phyloP scores from a whole-genome alignment of 1,140 invertebrate species.

The Brachionus plicatilis region DNA sequence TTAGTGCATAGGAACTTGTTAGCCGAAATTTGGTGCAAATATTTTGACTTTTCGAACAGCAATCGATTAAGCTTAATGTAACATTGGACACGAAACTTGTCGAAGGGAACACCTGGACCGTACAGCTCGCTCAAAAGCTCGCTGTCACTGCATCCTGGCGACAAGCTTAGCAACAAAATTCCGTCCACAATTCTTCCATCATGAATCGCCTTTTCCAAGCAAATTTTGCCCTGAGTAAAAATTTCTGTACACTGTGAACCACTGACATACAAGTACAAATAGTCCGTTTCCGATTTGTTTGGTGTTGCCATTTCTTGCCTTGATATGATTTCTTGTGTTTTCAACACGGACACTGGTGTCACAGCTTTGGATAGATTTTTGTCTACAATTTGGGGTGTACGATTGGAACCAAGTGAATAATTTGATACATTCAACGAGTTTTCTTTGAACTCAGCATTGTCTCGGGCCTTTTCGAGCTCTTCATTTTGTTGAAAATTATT shows the following conservation, averaged over 20 bases:
- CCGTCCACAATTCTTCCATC: constrained; percentile 14
- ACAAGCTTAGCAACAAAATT: constrained; percentile 15
- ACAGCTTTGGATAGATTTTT: neutral
- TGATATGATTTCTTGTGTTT: neutral
- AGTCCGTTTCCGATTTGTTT: neutral
- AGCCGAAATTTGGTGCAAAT: neutral
- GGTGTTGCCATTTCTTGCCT: neutral
- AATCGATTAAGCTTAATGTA: constrained; percentile 6
- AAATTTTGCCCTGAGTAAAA: constrained; percentile 17
- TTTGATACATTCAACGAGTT: neutral
- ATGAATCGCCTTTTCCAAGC: constrained; percentile 1
- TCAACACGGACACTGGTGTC: neutral
- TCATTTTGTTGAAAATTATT: neutral
- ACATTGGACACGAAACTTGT: constrained; percentile 25
- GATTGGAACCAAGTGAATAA: neutral
- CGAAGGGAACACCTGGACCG: neutral
- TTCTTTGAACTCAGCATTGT: neutral
- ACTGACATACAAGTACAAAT: constrained; percentile 34
- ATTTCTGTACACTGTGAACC: neutral
- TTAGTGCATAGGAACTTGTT: constrained; percentile 4
- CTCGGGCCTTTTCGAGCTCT: neutral
- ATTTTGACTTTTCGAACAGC: constrained; percentile 23
- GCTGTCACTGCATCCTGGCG: neutral
- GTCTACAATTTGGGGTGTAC: neutral
- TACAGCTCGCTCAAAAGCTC: neutral